phyloP scores from a whole-genome alignment of 2,113 vertebrate genomes.

The Panurus biarmicus region DNA sequence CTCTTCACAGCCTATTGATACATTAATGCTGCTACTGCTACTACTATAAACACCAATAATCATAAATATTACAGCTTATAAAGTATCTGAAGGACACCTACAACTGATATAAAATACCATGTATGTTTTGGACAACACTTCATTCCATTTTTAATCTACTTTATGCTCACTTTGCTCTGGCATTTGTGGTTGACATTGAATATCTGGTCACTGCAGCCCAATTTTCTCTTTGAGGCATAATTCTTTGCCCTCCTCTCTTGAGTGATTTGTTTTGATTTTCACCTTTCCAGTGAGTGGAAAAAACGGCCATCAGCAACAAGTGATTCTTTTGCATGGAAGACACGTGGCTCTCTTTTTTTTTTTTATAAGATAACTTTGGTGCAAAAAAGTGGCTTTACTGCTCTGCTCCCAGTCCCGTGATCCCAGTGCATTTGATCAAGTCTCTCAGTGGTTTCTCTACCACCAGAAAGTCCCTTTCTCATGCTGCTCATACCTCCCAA shows the following conservation, averaged over 20 bases:
- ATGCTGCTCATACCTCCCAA: neutral
- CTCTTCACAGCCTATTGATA: neutral
- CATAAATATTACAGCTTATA: neutral
- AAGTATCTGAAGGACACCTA: neutral
- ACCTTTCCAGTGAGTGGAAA: neutral
- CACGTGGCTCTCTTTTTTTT: neutral
- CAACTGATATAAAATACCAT: neutral
- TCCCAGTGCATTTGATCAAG: neutral
- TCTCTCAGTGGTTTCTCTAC: neutral
- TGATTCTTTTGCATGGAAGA: neutral
- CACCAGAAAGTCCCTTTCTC: neutral
- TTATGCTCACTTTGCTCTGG: neutral
- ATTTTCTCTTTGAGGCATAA: neutral
- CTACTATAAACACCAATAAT: neutral
- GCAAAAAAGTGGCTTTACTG: neutral
- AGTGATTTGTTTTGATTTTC: neutral
- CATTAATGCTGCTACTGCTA: neutral
- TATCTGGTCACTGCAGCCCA: neutral
- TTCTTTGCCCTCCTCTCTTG: neutral
- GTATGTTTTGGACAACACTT: neutral
- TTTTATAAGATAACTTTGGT: neutral
- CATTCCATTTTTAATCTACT: neutral
- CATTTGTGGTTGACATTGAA: neutral
- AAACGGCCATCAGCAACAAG: neutral
- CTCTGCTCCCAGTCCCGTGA: neutral